phyloP scores from a whole-genome alignment of 2,888 invertebrate genomes.

The Drosophila anomelani region DNA sequence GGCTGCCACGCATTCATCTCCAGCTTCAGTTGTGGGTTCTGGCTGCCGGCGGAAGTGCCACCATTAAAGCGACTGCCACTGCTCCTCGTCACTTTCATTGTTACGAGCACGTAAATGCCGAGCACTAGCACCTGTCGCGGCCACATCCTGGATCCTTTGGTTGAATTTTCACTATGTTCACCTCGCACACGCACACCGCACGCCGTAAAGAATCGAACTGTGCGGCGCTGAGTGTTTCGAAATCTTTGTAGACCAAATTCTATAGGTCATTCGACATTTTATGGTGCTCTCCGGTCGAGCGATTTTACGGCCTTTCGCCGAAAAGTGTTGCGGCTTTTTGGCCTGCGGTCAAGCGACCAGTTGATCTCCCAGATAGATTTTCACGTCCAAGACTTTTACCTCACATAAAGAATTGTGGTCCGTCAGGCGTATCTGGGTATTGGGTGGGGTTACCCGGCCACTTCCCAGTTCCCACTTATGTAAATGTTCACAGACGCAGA shows the following conservation, averaged over 20 bases:
- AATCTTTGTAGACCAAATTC: slow-evolving; percentile 60
- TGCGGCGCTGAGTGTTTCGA: slow-evolving; percentile 14
- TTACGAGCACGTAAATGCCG: slow-evolving; percentile 50
- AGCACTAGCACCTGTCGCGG: slow-evolving; percentile 48
- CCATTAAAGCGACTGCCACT: slow-evolving; percentile 54
- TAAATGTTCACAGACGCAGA: slow-evolving; percentile 11
- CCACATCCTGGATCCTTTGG: slow-evolving; percentile 52
- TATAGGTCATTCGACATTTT: slow-evolving; percentile 64
- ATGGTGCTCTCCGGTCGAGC: slow-evolving; percentile 71
- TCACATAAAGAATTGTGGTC: slow-evolving; percentile 18
- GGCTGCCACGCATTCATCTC: slow-evolving; percentile 75
- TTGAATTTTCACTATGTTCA: neutral
- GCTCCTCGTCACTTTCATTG: slow-evolving; percentile 17
- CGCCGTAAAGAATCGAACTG: slow-evolving; percentile 70
- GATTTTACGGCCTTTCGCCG: slow-evolving; percentile 73
- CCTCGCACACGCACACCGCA: slow-evolving; percentile 41
- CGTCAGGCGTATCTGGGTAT: slow-evolving; percentile 50
- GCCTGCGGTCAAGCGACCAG: slow-evolving; percentile 33
- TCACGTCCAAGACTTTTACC: slow-evolving; percentile 58
- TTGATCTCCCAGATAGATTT: slow-evolving; percentile 45
- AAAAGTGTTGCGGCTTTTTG: slow-evolving; percentile 55
- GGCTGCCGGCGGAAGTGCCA: slow-evolving; percentile 55
- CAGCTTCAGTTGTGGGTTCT: slow-evolving; percentile 47
- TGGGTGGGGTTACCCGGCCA: slow-evolving; percentile 33
- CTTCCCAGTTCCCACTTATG: slow-evolving; percentile 36